phyloP scores from a whole-genome alignment of 2,888 invertebrate species.

The Oscheius sp. region DNA sequence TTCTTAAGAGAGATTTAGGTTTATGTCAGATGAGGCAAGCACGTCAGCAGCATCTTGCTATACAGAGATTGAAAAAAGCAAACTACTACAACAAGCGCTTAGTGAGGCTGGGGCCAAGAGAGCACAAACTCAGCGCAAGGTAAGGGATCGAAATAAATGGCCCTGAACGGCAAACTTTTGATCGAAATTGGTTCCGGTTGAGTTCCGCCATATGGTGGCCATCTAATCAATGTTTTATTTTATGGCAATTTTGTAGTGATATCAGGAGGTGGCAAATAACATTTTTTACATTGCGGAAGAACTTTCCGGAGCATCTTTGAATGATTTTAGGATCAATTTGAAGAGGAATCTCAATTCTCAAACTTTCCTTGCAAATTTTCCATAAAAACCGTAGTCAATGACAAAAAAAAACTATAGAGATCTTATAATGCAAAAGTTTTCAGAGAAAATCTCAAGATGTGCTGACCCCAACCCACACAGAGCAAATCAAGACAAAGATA shows the following conservation, averaged over 20 bases:
- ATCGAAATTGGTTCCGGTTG: too few relatives aligned
- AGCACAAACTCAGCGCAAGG: slow-evolving; percentile 38
- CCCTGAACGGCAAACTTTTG: too few relatives aligned
- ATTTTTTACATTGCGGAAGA: neutral
- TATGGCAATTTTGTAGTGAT: too few relatives aligned
- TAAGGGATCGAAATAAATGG: neutral
- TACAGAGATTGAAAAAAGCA: slow-evolving; percentile 26
- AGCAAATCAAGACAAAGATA: slow-evolving; percentile 35
- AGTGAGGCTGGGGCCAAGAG: slow-evolving; percentile 38
- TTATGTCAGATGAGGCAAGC: slow-evolving; percentile 33
- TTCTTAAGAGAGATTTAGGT: slow-evolving; percentile 6
- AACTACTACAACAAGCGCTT: slow-evolving; percentile 42
- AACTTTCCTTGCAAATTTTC: too few relatives aligned
- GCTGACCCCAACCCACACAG: neutral
- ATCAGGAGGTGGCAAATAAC: too few relatives aligned
- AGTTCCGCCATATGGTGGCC: too few relatives aligned
- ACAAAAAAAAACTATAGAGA: too few relatives aligned
- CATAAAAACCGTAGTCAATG: too few relatives aligned
- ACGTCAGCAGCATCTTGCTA: slow-evolving; percentile 20
- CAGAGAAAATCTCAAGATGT: slow-evolving; percentile 13
- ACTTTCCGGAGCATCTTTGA: neutral
- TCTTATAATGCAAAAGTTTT: too few relatives aligned
- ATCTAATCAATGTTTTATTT: too few relatives aligned
- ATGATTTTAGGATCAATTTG: too few relatives aligned
- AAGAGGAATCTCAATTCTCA: too few relatives aligned